These are phyloP conservation scores for Melieria picta DNA, from an alignment of 2,888 invertebrate species.

Conservation along the genomic window DNA sequence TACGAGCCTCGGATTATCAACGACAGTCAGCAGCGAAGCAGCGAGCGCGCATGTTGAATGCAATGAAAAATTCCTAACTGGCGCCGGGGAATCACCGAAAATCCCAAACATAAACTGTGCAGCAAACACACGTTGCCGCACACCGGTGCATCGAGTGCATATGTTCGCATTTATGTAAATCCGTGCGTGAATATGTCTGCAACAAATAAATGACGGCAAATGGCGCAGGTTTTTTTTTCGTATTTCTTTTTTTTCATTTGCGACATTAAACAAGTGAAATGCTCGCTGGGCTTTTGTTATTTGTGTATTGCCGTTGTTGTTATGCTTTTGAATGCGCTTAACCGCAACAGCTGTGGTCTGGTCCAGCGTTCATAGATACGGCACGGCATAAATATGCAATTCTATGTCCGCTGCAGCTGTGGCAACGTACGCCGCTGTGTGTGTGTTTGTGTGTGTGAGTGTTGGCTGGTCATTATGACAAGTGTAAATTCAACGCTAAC, in stretches of 20 bases:
- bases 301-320: constrained; percentile 5
- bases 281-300: constrained; percentile 1
- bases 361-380: neutral
- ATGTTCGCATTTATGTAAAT: neutral
- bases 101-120: too few species aligned
- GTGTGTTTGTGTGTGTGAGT: neutral
- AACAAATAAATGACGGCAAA: too few species aligned
- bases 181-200: too few species aligned
- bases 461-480: constrained; percentile 31
- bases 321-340: constrained; percentile 22
- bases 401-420: neutral
- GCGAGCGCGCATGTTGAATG: too few species aligned
- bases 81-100: too few species aligned
- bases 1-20: too few species aligned
- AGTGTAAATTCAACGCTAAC: constrained; percentile 25
- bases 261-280: neutral
- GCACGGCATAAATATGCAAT: neutral
- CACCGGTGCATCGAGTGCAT: neutral
- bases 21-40: too few species aligned
- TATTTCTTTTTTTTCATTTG: neutral
- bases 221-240: neutral
- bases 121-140: neutral
- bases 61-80: too few species aligned
- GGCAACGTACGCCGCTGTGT: neutral
- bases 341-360: constrained; percentile 39